Conservation (phyloP, 2,113 vertebrate species). For the Proterorhinus semilunaris region DNA sequence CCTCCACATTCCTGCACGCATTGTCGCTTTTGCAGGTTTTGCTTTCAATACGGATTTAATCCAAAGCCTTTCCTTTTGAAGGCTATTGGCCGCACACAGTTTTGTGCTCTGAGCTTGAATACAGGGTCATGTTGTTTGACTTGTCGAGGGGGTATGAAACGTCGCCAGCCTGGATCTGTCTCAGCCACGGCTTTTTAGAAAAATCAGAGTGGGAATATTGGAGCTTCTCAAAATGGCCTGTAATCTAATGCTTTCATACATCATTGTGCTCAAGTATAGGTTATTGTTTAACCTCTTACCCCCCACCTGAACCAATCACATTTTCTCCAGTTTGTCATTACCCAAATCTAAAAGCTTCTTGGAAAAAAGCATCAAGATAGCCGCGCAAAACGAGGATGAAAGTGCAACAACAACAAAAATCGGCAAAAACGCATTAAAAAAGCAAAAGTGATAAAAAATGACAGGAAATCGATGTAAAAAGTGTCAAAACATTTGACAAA, state of each 20-base stretch:
- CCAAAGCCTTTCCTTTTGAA: conserved; percentile 32
- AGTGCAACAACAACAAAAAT: too few relatives aligned
- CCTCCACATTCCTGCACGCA: conserved; percentile 23
- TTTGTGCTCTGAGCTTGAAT: conserved; percentile 25
- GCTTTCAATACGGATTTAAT: conserved; percentile 42
- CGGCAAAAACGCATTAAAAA: too few relatives aligned
- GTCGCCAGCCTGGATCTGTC: conserved; percentile 25
- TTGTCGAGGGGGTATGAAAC: conserved; percentile 4
- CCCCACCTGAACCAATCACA: too few relatives aligned
- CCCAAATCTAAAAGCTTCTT: too few relatives aligned
- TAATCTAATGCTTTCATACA: neutral
- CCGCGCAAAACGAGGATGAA: too few relatives aligned
- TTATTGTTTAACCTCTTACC: too few relatives aligned
- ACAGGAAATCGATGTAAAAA: too few relatives aligned
- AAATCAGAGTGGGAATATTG: neutral
- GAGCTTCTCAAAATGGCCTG: neutral
- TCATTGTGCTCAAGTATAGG: neutral
- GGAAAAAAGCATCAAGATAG: too few relatives aligned
- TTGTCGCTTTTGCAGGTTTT: conserved; percentile 25
- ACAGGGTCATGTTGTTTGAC: conserved; percentile 17
- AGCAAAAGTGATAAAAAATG: too few relatives aligned
- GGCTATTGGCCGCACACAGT: conserved; percentile 34
- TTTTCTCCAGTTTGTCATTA: too few relatives aligned
- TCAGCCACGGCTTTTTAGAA: conserved; percentile 6
- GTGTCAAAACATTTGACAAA: too few relatives aligned